Conservation (phyloP, 2,113 vertebrate species). For the Amblyornis subalaris region DNA sequence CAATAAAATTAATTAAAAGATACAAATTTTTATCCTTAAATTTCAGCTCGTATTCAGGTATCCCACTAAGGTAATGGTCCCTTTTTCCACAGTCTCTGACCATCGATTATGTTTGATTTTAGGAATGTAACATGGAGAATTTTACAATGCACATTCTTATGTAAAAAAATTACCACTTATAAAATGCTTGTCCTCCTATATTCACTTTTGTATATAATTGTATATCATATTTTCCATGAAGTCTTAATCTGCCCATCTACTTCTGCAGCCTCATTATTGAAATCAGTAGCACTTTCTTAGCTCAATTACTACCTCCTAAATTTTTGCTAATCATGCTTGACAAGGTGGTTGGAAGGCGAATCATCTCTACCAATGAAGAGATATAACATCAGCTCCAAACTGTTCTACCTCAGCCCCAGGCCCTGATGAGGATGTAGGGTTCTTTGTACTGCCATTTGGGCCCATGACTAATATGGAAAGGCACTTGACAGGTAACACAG, state of each 20-base stretch:
- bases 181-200: rapidly evolving
- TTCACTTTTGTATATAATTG: not conserved
- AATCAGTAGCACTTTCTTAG: not conserved
- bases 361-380: not conserved
- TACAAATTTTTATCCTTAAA: not conserved
- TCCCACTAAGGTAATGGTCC: rapidly evolving
- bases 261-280: not conserved
- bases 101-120: not conserved
- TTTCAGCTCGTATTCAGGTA: not conserved
- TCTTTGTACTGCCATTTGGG: not conserved
- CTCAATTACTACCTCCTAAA: not conserved
- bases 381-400: rapidly evolving
- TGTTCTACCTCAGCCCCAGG: not conserved
- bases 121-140: not conserved
- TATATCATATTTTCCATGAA: not conserved
- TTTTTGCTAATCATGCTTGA: not conserved
- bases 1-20: not conserved
- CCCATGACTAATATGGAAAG: not conserved
- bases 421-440: not conserved
- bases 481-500: not conserved
- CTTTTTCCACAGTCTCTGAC: not conserved
- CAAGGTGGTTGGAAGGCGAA: not conserved
- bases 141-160: not conserved
- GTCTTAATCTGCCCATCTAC: not conserved
- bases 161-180: not conserved